phyloP scores from a whole-genome alignment of 2,113 vertebrate genomes.

The Burhinus bistriatus region DNA sequence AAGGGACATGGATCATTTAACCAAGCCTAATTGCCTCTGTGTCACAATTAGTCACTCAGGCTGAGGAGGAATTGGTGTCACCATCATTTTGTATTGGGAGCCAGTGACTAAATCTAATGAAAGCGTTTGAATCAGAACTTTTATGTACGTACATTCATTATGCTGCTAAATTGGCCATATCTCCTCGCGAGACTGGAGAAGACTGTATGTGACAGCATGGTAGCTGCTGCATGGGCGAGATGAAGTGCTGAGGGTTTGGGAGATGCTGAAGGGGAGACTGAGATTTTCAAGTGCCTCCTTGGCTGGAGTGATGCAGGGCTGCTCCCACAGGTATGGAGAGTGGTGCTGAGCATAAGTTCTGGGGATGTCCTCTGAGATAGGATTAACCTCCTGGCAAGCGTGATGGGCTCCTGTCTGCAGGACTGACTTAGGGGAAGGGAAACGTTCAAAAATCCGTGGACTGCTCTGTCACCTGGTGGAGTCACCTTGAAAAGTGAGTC shows the following conservation, averaged over 20 bases:
- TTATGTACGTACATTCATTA: not conserved
- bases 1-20: constrained; percentile 62
- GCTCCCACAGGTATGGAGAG: not conserved
- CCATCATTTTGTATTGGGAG: constrained; percentile 20
- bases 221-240: not conserved
- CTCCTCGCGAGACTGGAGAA: not conserved
- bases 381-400: not conserved
- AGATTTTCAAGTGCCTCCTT: not conserved
- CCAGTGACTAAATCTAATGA: constrained; percentile 43
- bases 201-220: not conserved
- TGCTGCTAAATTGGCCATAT: not conserved
- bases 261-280: not conserved
- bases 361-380: not conserved
- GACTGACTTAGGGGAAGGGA: not conserved
- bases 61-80: constrained; percentile 33
- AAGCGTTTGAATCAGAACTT: constrained; percentile 41
- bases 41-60: constrained; percentile 56
- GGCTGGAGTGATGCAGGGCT: not conserved
- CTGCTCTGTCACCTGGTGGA: not conserved
- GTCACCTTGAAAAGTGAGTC: not conserved
- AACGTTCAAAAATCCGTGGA: not conserved
- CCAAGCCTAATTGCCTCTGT: constrained; percentile 55
- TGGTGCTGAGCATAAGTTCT: not conserved
- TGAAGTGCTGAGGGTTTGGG: not conserved
- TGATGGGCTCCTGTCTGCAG: not conserved